Percentiles rank a stretch among this genome's conserved stretches.
phyloP scores from a whole-genome alignment of 2,888 invertebrate species.

The Tetragonula carbonaria region DNA sequence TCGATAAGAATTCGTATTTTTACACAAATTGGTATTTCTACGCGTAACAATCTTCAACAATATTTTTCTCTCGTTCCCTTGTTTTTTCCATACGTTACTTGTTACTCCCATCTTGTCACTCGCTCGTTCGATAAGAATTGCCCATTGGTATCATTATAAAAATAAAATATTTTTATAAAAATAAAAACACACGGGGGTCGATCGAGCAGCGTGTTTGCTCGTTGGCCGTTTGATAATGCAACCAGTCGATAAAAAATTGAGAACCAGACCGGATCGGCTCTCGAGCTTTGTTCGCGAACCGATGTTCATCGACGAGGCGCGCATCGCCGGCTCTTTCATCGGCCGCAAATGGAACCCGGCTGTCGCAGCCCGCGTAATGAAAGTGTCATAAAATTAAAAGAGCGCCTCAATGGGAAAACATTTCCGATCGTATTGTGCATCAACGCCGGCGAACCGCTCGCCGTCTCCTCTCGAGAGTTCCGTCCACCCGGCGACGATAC shows the following conservation, averaged over 20 bases:
- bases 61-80: too few relatives aligned
- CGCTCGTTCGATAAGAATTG: too few relatives aligned
- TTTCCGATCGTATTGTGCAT: conserved; percentile 26
- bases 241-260: conserved; percentile 49
- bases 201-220: conserved; percentile 54
- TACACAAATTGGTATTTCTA: too few relatives aligned
- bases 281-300: conserved; percentile 18
- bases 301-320: conserved; percentile 24
- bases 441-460: background rate
- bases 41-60: too few relatives aligned
- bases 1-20: too few relatives aligned
- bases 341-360: conserved; percentile 51
- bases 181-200: conserved; percentile 29
- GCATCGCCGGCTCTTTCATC: conserved; percentile 34
- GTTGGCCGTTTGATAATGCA: conserved; percentile 44
- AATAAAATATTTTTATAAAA: too few relatives aligned
- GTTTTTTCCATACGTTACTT: too few relatives aligned
- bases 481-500: background rate
- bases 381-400: conserved; percentile 60
- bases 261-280: conserved; percentile 12
- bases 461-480: background rate
- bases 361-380: conserved; percentile 37
- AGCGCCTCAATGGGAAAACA: conserved; percentile 29
- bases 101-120: too few relatives aligned
- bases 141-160: too few relatives aligned